Base-by-base conservation (phyloP, 2,113 vertebrate genomes). In the Dascyllus trimaculatus region DNA sequence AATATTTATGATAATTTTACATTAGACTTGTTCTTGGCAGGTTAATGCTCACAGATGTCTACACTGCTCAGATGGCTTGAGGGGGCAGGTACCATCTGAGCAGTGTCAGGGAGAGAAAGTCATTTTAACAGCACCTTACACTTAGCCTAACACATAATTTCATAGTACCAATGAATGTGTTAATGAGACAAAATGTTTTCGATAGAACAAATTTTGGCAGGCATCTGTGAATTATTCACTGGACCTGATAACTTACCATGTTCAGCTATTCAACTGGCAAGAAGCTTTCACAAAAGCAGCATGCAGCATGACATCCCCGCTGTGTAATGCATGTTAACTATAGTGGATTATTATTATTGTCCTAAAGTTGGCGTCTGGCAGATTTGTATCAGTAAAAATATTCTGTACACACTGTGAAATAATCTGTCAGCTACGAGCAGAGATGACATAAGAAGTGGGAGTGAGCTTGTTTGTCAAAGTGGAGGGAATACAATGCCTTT, bases 61-160 rank as follows among this genome's bases (percentile, higher is more conserved):
- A 82, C 81, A 86, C 80, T 85, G 90, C 85, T 94, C 93, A 95
- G 93, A 94, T 94, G 94, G 92, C 92, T 92, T 93, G 93, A 94
- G 94, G 93, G 92, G 94, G 93, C 92, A 94, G 94, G 93, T 93
- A 91, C 91, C 89, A 94, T 93, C 92, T 92, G 89, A 92, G 88
- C 89, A 54, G 87, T 93, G 91, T 91, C 90, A 91, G 78, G 53
- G 84, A 89, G 84, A 91, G 88, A 91, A 85, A 92, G 90, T 92
- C 91, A 91, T 92, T 90, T 91, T 79, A 93, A 81, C 91, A 89
- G 87, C 85, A 91, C 89, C 85, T 84, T 91, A 84, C 87, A 91
- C 93, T 91, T 84, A 81, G 83, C 85, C 85, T 88, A 65, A 91
- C 91, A 93, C 92, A 91, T 90, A 71, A 91, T 90, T 87, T 89